These are phyloP conservation scores for Parnassius smintheus DNA, from an alignment of 2,888 invertebrate species.

Conservation along the genomic window DNA sequence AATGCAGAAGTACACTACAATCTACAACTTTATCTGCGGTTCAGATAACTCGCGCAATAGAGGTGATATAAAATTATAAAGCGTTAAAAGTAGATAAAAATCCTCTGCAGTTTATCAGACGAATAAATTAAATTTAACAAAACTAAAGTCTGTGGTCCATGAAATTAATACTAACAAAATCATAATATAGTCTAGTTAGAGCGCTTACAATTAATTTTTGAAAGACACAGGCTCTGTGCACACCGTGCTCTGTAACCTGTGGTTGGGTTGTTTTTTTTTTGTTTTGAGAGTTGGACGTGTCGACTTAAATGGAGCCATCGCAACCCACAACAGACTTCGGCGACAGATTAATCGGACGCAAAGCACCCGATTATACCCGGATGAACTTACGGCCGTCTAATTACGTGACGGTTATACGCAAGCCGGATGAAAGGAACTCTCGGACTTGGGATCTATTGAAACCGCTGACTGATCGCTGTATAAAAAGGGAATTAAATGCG, in stretches of 20 bases:
- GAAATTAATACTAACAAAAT: too few relatives aligned
- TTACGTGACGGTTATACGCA: conserved; percentile 3
- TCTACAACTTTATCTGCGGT: conserved; percentile 5
- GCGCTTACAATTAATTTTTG: too few relatives aligned
- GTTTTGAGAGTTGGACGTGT: background rate
- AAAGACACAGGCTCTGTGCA: background rate
- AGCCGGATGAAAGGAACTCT: background rate
- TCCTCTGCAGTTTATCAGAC: too few relatives aligned
- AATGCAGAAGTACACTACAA: conserved; percentile 1
- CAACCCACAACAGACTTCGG: background rate
- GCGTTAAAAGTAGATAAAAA: too few relatives aligned
- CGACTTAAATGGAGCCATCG: conserved; percentile 10
- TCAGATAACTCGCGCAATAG: background rate
- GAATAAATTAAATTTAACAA: too few relatives aligned
- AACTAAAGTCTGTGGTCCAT: too few relatives aligned
- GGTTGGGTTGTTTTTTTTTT: conserved; percentile 3
- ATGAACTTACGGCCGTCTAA: conserved; percentile 4
- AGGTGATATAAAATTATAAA: background rate
- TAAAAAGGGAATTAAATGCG: background rate
- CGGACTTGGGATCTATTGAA: conserved; percentile 7
- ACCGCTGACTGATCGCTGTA: background rate
- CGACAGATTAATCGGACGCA: conserved; percentile 9
- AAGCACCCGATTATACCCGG: background rate
- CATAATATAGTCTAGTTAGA: too few relatives aligned
- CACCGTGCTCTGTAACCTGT: background rate